Evolutionary conservation across 2,888 invertebrate genomes (phyloP), one percentile per base, ranked within the genome.

Genomic region (Smittia sp.): DNA sequence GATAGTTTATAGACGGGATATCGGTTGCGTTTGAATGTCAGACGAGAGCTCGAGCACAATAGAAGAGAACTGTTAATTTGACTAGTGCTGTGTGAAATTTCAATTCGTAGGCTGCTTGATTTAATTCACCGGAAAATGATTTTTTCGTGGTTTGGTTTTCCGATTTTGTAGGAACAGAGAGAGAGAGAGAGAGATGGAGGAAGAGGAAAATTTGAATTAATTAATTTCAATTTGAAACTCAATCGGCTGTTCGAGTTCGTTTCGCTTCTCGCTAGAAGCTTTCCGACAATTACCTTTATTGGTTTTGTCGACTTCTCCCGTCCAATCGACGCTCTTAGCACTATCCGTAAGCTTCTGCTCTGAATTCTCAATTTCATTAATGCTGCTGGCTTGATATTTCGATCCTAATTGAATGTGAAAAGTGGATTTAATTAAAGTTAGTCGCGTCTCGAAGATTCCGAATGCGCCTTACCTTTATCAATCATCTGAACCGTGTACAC

Each of bases 231-330:
- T 2, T 62, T n/a, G 7, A 52, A 58, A 58, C 22, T 58, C 20
- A 22, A 58, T 58, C 20, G 15, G 58, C 18, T 4, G 18, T 58
- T 58, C 22, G 18, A 58, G 58, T 58, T 22, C 52, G 7, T 20
- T 58, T 58, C 18, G 20, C 18, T 18, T 58, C 20, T 58, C 32
- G n/a, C 32, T 9, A 9, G 11, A 68, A 46, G 24, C 22, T 41
- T 46, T 68, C 20, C 24, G 58, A 63, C 62, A 62, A 62, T 72
- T 72, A 72, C 72, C 72, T 72, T 72, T 63, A 63, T 72, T 72
- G 27, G 39, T 63, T 52, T 70, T 70, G 25, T 70, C 58, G 24
- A 39, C 11, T 2, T 72, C 72, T 22, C 39, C 38, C 13, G 58
- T 58, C 62, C 58, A 72, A 39, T 72, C 72, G 22, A 58, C 58